A percentile compares a stretch with the other conserved stretches of the same genome.
Evolutionary conservation across 2,888 invertebrate genomes (phyloP).

Genomic region (Drosophila subsilvestris): DNA sequence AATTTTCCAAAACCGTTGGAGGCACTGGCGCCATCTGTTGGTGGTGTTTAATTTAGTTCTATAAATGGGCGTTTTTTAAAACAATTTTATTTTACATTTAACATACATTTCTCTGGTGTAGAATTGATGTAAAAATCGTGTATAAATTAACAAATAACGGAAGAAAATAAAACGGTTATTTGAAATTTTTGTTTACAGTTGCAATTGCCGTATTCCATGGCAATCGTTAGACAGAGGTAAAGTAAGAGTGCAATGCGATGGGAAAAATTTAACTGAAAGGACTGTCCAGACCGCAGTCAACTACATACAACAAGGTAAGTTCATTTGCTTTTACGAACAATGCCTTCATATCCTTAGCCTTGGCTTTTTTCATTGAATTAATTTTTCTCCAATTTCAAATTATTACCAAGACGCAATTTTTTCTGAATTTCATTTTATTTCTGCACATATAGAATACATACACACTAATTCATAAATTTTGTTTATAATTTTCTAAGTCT

Average conservation of each 20-base stretch:
- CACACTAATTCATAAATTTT: constrained; percentile 71
- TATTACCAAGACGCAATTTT: background rate
- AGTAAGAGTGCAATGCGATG: no score
- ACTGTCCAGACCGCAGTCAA: no score
- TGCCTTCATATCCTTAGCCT: no score
- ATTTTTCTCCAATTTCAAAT: background rate
- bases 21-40: background rate
- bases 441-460: constrained; percentile 74
- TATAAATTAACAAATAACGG: no score
- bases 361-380: no score
- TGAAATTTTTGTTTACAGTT: no score
- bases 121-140: background rate
- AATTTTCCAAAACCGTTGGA: background rate
- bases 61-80: background rate
- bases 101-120: background rate
- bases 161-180: no score
- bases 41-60: background rate
- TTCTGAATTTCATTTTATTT: constrained; percentile 49
- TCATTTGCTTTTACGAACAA: no score
- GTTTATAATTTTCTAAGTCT: constrained; percentile 55
- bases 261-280: no score
- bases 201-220: no score
- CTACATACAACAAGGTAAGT: no score
- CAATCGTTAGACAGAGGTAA: no score
- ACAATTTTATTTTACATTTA: background rate